A percentile compares a stretch with the other conserved stretches of the same genome.
phyloP scores from a whole-genome alignment of 2,888 invertebrate genomes.

The Microplitis deprimator region DNA sequence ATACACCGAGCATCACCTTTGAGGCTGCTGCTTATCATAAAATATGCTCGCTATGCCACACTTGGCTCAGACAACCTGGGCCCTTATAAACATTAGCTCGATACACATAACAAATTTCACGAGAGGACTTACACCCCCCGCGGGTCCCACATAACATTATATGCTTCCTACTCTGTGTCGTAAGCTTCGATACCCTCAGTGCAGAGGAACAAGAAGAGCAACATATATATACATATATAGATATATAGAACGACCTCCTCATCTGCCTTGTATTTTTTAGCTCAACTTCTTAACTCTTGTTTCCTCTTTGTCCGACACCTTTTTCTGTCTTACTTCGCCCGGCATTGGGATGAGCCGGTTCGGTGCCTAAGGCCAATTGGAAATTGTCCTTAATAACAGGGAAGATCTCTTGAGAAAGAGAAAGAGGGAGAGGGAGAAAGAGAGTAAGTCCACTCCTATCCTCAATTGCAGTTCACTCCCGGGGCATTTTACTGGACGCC shows the following conservation, averaged over 20 bases:
- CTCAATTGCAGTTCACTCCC: slow-evolving; percentile 60
- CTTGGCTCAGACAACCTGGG: background rate
- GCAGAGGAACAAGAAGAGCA: background rate
- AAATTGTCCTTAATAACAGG: slow-evolving; percentile 72
- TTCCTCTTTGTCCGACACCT: slow-evolving; percentile 48
- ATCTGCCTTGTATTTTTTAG: background rate
- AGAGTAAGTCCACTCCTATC: slow-evolving; percentile 64
- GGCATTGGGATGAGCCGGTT: slow-evolving; percentile 32
- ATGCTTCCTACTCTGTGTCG: slow-evolving; percentile 53
- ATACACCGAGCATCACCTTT: slow-evolving; percentile 44
- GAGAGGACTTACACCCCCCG: slow-evolving; percentile 49
- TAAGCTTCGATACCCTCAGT: slow-evolving; percentile 11
- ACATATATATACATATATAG: too few relatives aligned
- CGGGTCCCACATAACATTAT: slow-evolving; percentile 63
- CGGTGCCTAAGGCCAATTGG: slow-evolving; percentile 67
- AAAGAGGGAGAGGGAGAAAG: slow-evolving; percentile 11
- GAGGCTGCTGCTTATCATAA: slow-evolving; percentile 67
- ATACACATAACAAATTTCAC: background rate
- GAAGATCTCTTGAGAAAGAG: slow-evolving; percentile 54
- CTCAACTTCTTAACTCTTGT: slow-evolving; percentile 39
- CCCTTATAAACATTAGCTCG: background rate
- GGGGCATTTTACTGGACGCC: slow-evolving; percentile 39
- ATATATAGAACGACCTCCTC: slow-evolving; percentile 19
- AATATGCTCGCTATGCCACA: slow-evolving; percentile 62
- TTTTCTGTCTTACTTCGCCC: slow-evolving; percentile 38